Conservation (phyloP, 2,888 invertebrate genomes). For the Anticlea derivata region DNA sequence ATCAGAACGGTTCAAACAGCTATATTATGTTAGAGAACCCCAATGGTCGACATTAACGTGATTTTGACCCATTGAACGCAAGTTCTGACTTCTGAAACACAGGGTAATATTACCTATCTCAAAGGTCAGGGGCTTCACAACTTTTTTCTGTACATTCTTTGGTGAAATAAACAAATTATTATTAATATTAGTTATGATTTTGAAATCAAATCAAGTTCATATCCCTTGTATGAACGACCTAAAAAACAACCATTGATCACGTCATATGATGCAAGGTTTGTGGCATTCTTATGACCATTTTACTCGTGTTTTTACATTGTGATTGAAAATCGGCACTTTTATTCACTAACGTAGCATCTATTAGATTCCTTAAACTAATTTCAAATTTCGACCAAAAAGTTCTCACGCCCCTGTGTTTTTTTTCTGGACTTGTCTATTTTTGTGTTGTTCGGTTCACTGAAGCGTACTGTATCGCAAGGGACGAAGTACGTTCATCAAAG, state of each 20-base stretch:
- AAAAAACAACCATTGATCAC: conserved; percentile 5
- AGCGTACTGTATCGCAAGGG: conserved; percentile 4
- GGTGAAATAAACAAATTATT: too few relatives aligned
- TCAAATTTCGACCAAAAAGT: conserved; percentile 5
- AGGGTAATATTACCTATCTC: too few relatives aligned
- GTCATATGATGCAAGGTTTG: conserved; percentile 5
- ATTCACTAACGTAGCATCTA: neutral
- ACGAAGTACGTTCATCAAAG: conserved; percentile 3
- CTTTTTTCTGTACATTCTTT: too few relatives aligned
- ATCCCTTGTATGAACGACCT: neutral
- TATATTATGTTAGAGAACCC: too few relatives aligned
- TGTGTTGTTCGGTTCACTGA: conserved; percentile 15
- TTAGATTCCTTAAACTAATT: neutral
- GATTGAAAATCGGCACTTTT: conserved; percentile 5
- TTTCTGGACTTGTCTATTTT: conserved; percentile 15
- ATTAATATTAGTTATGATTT: too few relatives aligned
- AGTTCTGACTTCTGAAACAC: too few relatives aligned
- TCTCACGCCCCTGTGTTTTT: conserved; percentile 16
- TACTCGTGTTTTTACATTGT: conserved; percentile 11
- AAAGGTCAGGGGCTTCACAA: too few relatives aligned
- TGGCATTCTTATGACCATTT: conserved; percentile 2
- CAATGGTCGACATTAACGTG: neutral
- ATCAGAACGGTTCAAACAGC: too few relatives aligned
- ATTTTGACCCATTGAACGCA: neutral
- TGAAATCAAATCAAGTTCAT: conserved; percentile 1